These are phyloP conservation scores for Pipistrellus kuhlii DNA, from an alignment of 2,797 vertebrate species.

Conservation along the genomic window DNA sequence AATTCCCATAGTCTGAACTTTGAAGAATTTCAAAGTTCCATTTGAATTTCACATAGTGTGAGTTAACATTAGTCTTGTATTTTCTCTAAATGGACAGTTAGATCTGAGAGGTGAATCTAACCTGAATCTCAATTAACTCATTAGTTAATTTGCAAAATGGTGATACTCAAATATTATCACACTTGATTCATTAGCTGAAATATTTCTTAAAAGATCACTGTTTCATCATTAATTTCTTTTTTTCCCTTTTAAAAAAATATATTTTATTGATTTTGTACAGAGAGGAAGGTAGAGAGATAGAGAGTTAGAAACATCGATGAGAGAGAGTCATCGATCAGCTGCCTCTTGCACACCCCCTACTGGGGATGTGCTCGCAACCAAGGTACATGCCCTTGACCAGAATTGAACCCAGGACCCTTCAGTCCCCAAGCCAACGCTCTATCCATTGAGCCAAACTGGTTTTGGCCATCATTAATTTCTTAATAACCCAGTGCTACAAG, in stretches of 20 bases:
- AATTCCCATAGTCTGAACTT: not conserved
- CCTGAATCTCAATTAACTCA: not conserved
- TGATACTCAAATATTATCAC: not conserved
- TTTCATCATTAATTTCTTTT: not conserved
- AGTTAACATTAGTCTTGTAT: not conserved
- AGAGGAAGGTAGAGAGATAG: too few relatives aligned
- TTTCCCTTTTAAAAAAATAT: too few relatives aligned
- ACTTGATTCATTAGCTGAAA: not conserved
- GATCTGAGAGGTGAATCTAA: not conserved
- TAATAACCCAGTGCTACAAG: not conserved
- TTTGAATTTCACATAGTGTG: not conserved
- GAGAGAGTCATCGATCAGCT: too few relatives aligned
- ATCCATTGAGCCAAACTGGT: too few relatives aligned
- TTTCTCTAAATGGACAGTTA: constrained; percentile 27
- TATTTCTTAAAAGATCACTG: not conserved
- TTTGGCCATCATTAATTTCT: not conserved
- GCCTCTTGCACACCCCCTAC: too few relatives aligned
- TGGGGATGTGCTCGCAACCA: too few relatives aligned
- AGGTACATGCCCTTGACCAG: too few relatives aligned
- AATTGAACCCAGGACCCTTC: too few relatives aligned
- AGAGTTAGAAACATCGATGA: too few relatives aligned
- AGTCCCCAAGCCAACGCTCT: too few relatives aligned
- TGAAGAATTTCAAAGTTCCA: not conserved
- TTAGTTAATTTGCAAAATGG: not conserved
- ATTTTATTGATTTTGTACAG: too few relatives aligned